Evolutionary conservation across 2,797 vertebrate species (phyloP).

Genomic region (Lepus oiostolus): DNA sequence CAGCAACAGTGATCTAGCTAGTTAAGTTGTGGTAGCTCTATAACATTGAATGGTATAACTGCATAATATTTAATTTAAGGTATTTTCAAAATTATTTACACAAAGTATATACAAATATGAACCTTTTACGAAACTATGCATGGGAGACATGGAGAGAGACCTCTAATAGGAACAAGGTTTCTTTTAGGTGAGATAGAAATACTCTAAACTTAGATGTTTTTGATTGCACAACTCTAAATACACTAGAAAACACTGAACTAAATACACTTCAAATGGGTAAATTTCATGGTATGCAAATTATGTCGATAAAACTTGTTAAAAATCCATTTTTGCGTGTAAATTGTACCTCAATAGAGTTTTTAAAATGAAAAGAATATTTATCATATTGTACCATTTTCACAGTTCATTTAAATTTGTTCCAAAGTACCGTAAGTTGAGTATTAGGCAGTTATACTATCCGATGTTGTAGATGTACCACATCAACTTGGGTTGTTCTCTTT

Average conservation of each 20-base stretch:
- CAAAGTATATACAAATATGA: neutral
- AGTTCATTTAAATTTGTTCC: constrained; percentile 30
- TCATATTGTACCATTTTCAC: constrained; percentile 49
- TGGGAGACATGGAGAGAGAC: neutral
- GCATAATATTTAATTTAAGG: too few species aligned
- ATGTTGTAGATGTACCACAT: neutral
- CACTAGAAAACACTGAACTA: neutral
- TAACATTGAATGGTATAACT: too few species aligned
- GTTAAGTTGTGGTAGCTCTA: too few species aligned
- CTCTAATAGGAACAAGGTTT: neutral
- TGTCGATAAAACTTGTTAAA: constrained; percentile 28
- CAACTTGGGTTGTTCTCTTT: constrained; percentile 26
- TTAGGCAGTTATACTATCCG: neutral
- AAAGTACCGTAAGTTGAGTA: constrained; percentile 45
- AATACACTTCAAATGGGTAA: neutral
- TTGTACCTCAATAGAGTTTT: constrained; percentile 22
- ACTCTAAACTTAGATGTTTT: constrained; percentile 17
- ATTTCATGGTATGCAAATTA: neutral
- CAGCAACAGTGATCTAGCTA: too few species aligned
- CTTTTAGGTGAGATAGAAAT: constrained; percentile 29
- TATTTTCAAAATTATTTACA: neutral
- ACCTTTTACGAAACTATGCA: neutral
- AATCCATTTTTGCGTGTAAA: constrained; percentile 9
- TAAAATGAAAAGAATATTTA: constrained; percentile 21
- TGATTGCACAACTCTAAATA: too few species aligned